These are phyloP conservation scores for Caenorhabditis sp. DNA, from an alignment of 2,888 invertebrate species.

Conservation along the genomic window DNA sequence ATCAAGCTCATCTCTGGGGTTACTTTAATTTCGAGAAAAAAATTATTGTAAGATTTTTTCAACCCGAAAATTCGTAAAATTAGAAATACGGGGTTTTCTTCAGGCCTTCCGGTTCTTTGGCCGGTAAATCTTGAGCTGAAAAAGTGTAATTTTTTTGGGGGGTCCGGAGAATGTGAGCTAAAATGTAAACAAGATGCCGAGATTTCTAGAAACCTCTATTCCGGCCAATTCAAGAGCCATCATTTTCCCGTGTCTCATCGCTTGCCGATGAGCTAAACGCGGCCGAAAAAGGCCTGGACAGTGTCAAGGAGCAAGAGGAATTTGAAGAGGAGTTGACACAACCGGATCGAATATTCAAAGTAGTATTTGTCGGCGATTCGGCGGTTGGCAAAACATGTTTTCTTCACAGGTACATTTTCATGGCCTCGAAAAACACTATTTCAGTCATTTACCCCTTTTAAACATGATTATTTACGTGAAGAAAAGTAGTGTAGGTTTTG, in stretches of 20 bases:
- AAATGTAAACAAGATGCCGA: too few species aligned
- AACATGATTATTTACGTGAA: background rate
- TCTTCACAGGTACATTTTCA: slow-evolving; percentile 73
- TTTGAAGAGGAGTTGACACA: slow-evolving; percentile 48
- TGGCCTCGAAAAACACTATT: too few species aligned
- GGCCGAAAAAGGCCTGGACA: slow-evolving; percentile 5
- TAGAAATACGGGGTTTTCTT: too few species aligned
- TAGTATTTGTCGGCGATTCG: slow-evolving; percentile 76
- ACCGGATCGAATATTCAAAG: slow-evolving; percentile 74
- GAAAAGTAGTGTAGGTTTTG: slow-evolving; percentile 71
- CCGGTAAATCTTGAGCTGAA: too few species aligned
- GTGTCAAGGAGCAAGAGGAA: background rate
- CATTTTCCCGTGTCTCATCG: slow-evolving; percentile 27
- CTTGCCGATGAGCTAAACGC: slow-evolving; percentile 33
- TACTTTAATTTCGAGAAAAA: too few species aligned
- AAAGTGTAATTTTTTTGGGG: too few species aligned
- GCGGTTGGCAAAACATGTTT: slow-evolving; percentile 76
- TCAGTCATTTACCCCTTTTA: too few species aligned
- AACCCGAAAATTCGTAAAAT: too few species aligned
- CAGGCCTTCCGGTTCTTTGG: too few species aligned
- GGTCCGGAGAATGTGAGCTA: too few species aligned
- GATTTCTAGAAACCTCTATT: slow-evolving; percentile 38
- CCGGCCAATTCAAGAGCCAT: slow-evolving; percentile 44
- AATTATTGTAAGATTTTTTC: too few species aligned
- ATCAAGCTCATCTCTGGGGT: too few species aligned